phyloP scores from a whole-genome alignment of 2,797 vertebrate species.

The Staurois parvus region DNA sequence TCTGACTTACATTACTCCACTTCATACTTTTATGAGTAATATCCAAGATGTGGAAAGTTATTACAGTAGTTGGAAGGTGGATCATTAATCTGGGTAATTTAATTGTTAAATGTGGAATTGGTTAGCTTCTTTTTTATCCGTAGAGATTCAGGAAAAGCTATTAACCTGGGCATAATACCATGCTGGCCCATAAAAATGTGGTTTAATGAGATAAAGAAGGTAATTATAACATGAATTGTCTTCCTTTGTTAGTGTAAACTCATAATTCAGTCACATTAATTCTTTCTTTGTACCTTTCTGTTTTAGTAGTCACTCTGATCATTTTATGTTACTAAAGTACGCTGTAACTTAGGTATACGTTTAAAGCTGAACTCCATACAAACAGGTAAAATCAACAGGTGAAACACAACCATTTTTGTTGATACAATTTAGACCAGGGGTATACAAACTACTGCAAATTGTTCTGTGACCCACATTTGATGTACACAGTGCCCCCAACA shows the following conservation, averaged over 20 bases:
- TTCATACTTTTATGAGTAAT: constrained; percentile 6
- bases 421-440: no score
- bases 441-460: no score
- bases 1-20: background rate
- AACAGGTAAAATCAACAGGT: background rate
- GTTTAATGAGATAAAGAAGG: constrained; percentile 56
- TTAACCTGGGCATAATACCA: constrained; percentile 47
- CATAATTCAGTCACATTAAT: constrained; percentile 53
- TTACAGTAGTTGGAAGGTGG: constrained; percentile 20
- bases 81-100: constrained; percentile 55
- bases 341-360: background rate
- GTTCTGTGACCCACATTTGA: no score
- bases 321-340: background rate
- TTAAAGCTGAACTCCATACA: background rate
- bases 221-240: constrained; percentile 55
- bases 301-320: background rate
- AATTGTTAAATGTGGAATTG: constrained; percentile 47
- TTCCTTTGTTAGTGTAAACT: constrained; percentile 49
- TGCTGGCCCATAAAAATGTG: constrained; percentile 52
- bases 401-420: background rate
- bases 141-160: constrained; percentile 34
- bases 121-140: constrained; percentile 29
- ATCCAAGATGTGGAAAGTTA: constrained; percentile 20
- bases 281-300: constrained; percentile 33
- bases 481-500: no score